Evolutionary conservation across 2,113 vertebrate species (phyloP), one percentile per base, ranked within the genome.

Genomic region (Oncorhynchus gorbuscha): DNA sequence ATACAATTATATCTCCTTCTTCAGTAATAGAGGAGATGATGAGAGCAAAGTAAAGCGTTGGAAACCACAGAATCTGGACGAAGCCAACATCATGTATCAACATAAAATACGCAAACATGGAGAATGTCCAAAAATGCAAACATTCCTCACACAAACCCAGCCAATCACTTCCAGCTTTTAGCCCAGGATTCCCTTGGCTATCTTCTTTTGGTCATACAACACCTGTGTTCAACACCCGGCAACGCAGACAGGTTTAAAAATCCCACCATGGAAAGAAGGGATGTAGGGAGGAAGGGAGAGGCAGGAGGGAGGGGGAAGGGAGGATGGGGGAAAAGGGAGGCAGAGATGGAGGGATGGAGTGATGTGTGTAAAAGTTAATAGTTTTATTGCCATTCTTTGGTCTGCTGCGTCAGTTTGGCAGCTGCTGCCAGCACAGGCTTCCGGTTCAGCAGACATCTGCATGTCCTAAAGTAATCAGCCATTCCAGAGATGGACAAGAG

Each of bases 381-480:
- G 83, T 79, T 75, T 74, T 77, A 82, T n/a, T 55, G 11, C 55
- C 68, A 71, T 48, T 72, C 71, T 77, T 70, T 85, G 78, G 79
- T 79, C 22, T 45, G 84, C 71, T 76, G 84, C 68, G 79, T 84
- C 76, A 79, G 78, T 75, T 76, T 79, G 62, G 83, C 83, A 89
- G 86, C 85, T 79, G 83, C 80, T 84, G 85, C 81, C 87, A 82
- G 76, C 3, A 9, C 64, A 82, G 82, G 81, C 81, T 84, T 88
- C 84, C 83, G 84, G 90, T 91, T 92, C 90, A 91, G 75, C 86
- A 85, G 91, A 91, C 90, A 93, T 90, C 90, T 92, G 91, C 85
- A 65, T 70, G 67, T 79, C 80, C 75, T 77, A 79, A 80, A 55
- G 71, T 76, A 72, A 76, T 70, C 75, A 78, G 73, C 26, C 71